Evolutionary conservation across 2,888 invertebrate genomes (phyloP).

Genomic region (Halocaridina rubra): DNA sequence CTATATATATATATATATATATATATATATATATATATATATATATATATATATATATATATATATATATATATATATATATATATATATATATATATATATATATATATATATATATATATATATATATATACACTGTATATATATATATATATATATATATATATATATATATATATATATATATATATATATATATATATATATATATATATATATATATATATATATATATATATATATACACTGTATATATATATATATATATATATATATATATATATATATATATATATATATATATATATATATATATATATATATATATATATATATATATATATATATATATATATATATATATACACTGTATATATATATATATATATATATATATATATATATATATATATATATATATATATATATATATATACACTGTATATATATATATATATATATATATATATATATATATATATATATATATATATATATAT

Average conservation of each 20-base stretch:
- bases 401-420: too few species aligned
- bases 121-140: conserved; percentile 2
- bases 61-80: background rate
- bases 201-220: background rate
- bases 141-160: background rate
- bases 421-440: too few species aligned
- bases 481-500: background rate
- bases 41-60: background rate
- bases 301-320: background rate
- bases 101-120: conserved; percentile 20
- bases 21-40: background rate
- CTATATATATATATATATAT: too few species aligned
- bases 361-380: too few species aligned
- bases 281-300: conserved; percentile 1
- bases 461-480: conserved; percentile 3
- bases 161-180: background rate
- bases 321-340: background rate
- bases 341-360: too few species aligned
- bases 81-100: background rate
- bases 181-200: background rate
- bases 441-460: background rate
- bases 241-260: conserved; percentile 3
- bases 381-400: too few species aligned
- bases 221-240: too few species aligned
- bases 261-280: background rate